Evolutionary conservation across 2,888 invertebrate genomes (phyloP), one percentile per base, ranked within the genome.

Genomic region (Hypsopygia costalis): DNA sequence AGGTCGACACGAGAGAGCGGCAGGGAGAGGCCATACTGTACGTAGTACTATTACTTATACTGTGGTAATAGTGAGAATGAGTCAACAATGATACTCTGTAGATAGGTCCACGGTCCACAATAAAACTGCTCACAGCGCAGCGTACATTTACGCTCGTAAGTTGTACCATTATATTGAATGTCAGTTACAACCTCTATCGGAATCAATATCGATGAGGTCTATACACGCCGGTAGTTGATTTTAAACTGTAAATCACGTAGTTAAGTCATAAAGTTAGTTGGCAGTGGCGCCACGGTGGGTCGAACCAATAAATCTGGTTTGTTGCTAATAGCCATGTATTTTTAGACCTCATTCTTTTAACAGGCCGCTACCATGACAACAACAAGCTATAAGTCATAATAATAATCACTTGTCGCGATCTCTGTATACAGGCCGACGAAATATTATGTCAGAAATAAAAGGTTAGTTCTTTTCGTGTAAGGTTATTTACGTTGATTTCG

Each of bases 311-410:
- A 70, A 72, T 71, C 72, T 55, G 67, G 74, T 74, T 70, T 70
- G 69, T 69, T 70, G 62, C 73, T 62, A n/a, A n/a, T n/a, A 68
- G 53, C 60, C 64, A 51, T 49, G 52, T 72, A 73, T 73, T 69
- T 73, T 69, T 67, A 72, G 62, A 67, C 51, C 46, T 68, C 48
- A 56, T 62, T 66, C 57, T 64, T 62, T 62, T 62, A 51, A 49
- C 44, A 27, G 39, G 41, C 45, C 41, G 41, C 51, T 53, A 46
- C 47, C 66, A 57, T 62, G 56, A 61, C 62, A 59, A 68, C 66
- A 53, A 49, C 47, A 47, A 43, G 45, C 38, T 43, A 33, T 28
- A 39, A 39, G 10, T 39, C 39, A 39, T 39, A 39, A 39, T 33
- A 39, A 39, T 33, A 39, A 39, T 39, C 39, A 34, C 32, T 27